Conservation (phyloP, 2,888 invertebrate genomes). For the Poecilus cupreus region DNA sequence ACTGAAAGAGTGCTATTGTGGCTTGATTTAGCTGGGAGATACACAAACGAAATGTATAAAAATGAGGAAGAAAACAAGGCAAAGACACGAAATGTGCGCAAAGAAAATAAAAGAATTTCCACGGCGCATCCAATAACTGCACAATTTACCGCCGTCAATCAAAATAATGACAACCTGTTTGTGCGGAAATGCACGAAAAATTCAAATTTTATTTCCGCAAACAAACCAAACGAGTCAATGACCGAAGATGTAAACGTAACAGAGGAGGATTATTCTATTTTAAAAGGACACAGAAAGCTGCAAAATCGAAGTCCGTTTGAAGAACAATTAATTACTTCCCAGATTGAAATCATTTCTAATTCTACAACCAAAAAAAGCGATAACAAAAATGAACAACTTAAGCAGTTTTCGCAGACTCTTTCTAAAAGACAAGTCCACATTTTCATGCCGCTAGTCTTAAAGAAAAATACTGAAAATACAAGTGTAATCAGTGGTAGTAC, state of each 20-base stretch:
- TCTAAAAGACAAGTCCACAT: slow-evolving; percentile 82
- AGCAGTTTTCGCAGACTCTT: slow-evolving; percentile 47
- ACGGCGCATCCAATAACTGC: slow-evolving; percentile 40
- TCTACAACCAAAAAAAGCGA: background rate
- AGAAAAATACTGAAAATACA: slow-evolving; percentile 70
- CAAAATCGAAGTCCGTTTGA: background rate
- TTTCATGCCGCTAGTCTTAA: slow-evolving; percentile 77
- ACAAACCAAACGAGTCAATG: background rate
- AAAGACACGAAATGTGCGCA: slow-evolving; percentile 41
- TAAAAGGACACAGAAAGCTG: slow-evolving; percentile 29
- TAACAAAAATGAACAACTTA: background rate
- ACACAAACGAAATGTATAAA: slow-evolving; percentile 48
- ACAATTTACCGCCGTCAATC: slow-evolving; percentile 4
- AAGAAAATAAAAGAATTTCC: slow-evolving; percentile 40
- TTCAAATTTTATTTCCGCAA: background rate
- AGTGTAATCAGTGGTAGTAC: slow-evolving; percentile 50
- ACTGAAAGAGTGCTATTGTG: slow-evolving; percentile 87
- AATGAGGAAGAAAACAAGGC: slow-evolving; percentile 35
- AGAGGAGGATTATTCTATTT: slow-evolving; percentile 39
- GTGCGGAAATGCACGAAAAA: slow-evolving; percentile 50
- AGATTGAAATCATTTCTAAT: slow-evolving; percentile 37
- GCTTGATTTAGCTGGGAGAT: slow-evolving; percentile 81
- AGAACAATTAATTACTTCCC: slow-evolving; percentile 30
- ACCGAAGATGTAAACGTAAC: background rate
- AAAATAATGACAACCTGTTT: slow-evolving; percentile 37